phyloP scores from a whole-genome alignment of 2,888 invertebrate genomes.

The Galerucella calmariensis region DNA sequence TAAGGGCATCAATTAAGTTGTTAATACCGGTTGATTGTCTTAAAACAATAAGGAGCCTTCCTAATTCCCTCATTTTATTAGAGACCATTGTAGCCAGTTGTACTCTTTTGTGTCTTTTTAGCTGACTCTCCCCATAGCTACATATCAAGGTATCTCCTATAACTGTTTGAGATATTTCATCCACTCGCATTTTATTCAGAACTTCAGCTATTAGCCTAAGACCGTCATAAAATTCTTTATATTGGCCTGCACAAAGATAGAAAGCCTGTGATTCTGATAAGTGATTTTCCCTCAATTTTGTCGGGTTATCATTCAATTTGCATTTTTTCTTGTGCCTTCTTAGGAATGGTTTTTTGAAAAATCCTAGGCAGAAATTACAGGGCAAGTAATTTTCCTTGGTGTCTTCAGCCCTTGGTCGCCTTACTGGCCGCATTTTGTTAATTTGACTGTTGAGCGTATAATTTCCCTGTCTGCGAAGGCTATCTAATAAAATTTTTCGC shows the following conservation, averaged over 20 bases:
- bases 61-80: constrained; percentile 48
- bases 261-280: constrained; percentile 12
- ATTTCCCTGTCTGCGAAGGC: constrained; percentile 38
- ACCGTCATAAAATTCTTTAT: background rate
- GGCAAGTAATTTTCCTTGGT: constrained; percentile 22
- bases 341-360: constrained; percentile 30
- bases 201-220: constrained; percentile 44
- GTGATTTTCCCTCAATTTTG: constrained; percentile 1
- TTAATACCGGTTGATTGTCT: constrained; percentile 22
- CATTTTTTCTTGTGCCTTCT: constrained; percentile 28
- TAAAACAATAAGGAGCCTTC: constrained; percentile 38
- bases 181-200: constrained; percentile 45
- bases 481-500: constrained; percentile 31
- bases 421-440: constrained; percentile 15
- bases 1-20: constrained; percentile 29
- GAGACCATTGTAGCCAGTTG: constrained; percentile 42
- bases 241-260: background rate
- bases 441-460: constrained; percentile 13
- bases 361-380: constrained; percentile 26
- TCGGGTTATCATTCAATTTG: background rate
- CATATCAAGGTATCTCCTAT: constrained; percentile 46
- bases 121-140: constrained; percentile 42
- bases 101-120: constrained; percentile 45
- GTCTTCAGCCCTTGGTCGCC: constrained; percentile 19
- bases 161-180: constrained; percentile 41